phyloP scores from a whole-genome alignment of 2,797 vertebrate genomes.

The Tapera naevia region DNA sequence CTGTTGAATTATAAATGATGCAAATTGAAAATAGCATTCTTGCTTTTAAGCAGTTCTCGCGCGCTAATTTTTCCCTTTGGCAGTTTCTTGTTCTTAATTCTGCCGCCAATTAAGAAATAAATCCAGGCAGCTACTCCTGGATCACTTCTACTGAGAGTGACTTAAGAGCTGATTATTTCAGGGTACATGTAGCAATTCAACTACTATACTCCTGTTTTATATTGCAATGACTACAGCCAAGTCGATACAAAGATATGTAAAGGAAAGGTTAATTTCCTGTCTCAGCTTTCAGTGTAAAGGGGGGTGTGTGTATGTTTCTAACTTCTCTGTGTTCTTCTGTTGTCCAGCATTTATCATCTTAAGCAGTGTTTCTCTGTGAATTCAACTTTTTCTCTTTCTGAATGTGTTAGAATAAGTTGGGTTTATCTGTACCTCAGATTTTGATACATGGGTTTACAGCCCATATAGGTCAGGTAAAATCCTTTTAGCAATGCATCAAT shows the following conservation, averaged over 20 bases:
- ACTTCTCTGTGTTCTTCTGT: fast-evolving
- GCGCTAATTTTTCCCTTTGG: neutral
- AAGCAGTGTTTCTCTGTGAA: neutral
- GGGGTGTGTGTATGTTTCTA: fast-evolving
- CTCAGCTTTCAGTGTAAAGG: neutral
- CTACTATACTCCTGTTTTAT: neutral
- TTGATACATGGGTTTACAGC: neutral
- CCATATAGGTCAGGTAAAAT: neutral
- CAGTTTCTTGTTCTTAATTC: slow-evolving; percentile 9
- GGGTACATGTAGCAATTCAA: neutral
- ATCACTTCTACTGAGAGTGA: neutral
- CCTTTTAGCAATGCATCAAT: neutral
- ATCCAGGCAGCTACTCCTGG: neutral
- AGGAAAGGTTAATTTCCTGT: neutral
- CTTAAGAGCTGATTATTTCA: neutral
- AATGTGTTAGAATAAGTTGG: neutral
- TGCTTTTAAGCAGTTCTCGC: slow-evolving; percentile 29
- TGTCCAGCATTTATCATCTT: neutral
- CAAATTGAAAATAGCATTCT: slow-evolving; percentile 18
- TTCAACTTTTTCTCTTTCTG: neutral
- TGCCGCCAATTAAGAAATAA: slow-evolving; percentile 20
- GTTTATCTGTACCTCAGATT: neutral
- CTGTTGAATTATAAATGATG: slow-evolving; percentile 55
- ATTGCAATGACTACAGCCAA: neutral
- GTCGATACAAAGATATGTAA: neutral